A percentile compares a stretch with the other conserved stretches of the same genome.
These are phyloP conservation scores for Thecophora atra DNA, from an alignment of 2,888 invertebrate species.

Conservation along the genomic window DNA sequence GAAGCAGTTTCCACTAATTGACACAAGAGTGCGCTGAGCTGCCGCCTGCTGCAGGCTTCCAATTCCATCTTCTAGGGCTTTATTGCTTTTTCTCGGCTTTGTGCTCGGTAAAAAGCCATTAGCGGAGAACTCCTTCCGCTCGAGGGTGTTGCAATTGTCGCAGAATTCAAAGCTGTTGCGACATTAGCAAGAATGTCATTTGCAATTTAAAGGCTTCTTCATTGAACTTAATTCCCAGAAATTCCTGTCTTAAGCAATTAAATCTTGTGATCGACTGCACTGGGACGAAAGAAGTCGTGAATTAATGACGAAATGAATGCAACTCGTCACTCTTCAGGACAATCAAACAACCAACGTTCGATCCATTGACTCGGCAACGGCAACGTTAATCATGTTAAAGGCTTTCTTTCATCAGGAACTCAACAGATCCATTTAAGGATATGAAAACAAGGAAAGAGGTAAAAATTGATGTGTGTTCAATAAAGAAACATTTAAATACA, in stretches of 20 bases:
- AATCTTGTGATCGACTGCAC: not conserved
- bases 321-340: slow-evolving; percentile 26
- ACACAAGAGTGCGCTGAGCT: slow-evolving; percentile 15
- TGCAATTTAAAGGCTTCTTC: too few species aligned
- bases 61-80: not conserved
- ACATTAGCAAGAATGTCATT: too few species aligned
- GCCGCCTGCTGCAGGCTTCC: not conserved
- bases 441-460: too few species aligned
- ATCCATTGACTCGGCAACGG: not conserved
- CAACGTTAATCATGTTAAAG: not conserved
- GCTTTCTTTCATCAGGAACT: too few species aligned
- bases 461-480: too few species aligned
- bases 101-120: slow-evolving; percentile 25
- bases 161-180: too few species aligned
- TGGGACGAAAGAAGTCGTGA: not conserved
- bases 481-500: not conserved
- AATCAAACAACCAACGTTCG: not conserved
- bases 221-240: not conserved
- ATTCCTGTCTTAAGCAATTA: slow-evolving; percentile 6
- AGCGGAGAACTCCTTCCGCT: not conserved
- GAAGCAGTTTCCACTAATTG: slow-evolving; percentile 27
- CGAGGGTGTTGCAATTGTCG: too few species aligned
- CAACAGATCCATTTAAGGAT: too few species aligned
- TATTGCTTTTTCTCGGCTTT: not conserved
- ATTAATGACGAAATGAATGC: slow-evolving; percentile 25